A percentile compares a stretch with the other conserved stretches of the same genome.
Conservation (phyloP, 1,140 invertebrate genomes). For the Diprion similis region DNA sequence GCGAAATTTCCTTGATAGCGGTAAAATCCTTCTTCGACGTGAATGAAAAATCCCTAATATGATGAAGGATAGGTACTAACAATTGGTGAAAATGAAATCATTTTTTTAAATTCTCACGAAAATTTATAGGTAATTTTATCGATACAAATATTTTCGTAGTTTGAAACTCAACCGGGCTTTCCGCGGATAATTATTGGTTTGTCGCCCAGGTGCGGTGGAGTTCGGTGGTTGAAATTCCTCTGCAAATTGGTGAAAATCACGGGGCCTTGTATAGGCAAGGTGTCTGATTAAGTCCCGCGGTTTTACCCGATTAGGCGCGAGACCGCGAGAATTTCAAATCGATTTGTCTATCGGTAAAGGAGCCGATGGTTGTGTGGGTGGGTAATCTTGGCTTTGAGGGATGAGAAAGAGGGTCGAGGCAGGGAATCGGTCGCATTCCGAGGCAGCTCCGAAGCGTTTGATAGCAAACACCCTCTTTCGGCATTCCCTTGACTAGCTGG, state of each 20-base stretch:
- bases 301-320: constrained; percentile 37
- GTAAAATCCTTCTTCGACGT: no score
- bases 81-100: no score
- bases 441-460: constrained; percentile 47
- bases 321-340: constrained; percentile 50
- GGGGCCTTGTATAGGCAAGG: neutral
- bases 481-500: neutral
- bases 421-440: constrained; percentile 38
- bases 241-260: neutral
- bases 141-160: no score
- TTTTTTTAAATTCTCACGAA: no score
- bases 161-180: no score
- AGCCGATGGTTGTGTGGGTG: constrained; percentile 16
- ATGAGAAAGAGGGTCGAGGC: constrained; percentile 9
- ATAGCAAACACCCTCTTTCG: constrained; percentile 47
- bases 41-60: no score
- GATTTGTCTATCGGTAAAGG: constrained; percentile 45
- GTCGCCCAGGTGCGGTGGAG: no score
- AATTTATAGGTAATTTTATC: no score
- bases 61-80: no score
- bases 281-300: constrained; percentile 3
- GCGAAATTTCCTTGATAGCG: no score
- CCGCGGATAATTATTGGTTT: no score
- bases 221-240: no score
- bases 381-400: neutral